Base-by-base conservation (phyloP, 2,113 vertebrate species). In the Equus przewalskii region DNA sequence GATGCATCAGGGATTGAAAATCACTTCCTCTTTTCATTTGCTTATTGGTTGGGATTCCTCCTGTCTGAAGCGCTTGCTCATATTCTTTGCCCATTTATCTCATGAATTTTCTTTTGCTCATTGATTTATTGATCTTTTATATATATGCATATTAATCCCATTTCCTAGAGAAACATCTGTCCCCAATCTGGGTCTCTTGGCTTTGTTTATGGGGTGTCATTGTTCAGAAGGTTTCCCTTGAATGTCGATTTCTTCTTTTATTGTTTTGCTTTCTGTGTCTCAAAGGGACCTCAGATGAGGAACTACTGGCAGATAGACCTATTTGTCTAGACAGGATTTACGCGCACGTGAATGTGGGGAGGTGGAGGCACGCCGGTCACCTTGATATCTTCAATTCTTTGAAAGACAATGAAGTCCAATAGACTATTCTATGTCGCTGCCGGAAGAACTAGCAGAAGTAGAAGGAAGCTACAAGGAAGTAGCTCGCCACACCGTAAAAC, bases 401-500 rank as follows among this genome's bases (percentile, higher is more conserved):
- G 36, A 81, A 93, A 92, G 79, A 72, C 9, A 60, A 18, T 22
- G 44, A 36, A 54, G 49, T 73, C 41, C 62, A 79, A 44, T 1
- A 36, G 24, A 84, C 26, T 36, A 44, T 5, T 79, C 69, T 14
- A 1, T 3, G 58, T 3, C 5, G 24, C 13, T 86, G 33, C 79
- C 44, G 11, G 30, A 76, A 93, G 83, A 89, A 92, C 11, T 9
- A 58, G 75, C 3, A 69, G 30, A 91, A 85, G 36, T 22, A 49
- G 18, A 13, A 5, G 7, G 44, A 36, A 86, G n/a, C 24, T 41
- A 18, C 13, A 30, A 12, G 9, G 56, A 36, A 64, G 65, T 4
- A 30, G 49, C 12, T 15, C 1, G 0, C 54, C 49, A n/a, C 26
- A 13, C 5, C 0, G 1, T 5, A 1, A 19, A 36, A 54, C 54